Evolutionary conservation across 2,797 vertebrate species (phyloP), one percentile per base, ranked within the genome.

Genomic region (Xyrichtys novacula): DNA sequence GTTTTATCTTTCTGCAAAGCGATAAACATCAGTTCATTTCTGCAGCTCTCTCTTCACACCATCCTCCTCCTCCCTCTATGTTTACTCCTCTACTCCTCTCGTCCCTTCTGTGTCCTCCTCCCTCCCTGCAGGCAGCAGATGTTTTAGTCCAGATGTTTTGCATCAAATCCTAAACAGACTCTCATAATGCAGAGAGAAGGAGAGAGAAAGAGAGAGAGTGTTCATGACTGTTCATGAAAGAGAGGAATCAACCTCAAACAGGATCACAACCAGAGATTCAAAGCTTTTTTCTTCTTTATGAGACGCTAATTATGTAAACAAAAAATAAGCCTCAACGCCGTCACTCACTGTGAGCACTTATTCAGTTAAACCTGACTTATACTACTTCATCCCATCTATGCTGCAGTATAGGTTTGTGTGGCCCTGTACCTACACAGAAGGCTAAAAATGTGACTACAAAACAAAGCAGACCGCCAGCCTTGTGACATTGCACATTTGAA

Each of bases 91-190:
- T 65, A 63, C 56, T 53, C 65, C 29, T 68, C 46, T 25, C 43
- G 11, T 70, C 59, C n/a, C 69, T 47, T 64, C 64, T n/a, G 34
- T 52, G 20, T 28, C 46, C 12, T 73, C 36, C 62, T 79, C 64
- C 70, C 58, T 86, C 78, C 72, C 71, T 83, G 22, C 39, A 63
- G 72, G 67, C 74, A 60, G 73, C 80, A 85, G 83, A 87, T 90
- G 83, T 86, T 84, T 78, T 6, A 44, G 17, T n/a, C 16, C 17
- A n/a, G 38, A 40, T 62, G 52, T 84, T 75, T 85, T 88, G 70
- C 77, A 80, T 64, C 63, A 64, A 5, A 43, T 84, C 73, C 80
- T 64, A 48, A 44, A 63, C 76, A 83, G 84, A 78, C 76, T 69
- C 65, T 84, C 56, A 80, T 76, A 29, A 76, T 88, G 43, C 43